Evolutionary conservation across 2,888 invertebrate species (phyloP).

Genomic region (Melanostoma scalare): DNA sequence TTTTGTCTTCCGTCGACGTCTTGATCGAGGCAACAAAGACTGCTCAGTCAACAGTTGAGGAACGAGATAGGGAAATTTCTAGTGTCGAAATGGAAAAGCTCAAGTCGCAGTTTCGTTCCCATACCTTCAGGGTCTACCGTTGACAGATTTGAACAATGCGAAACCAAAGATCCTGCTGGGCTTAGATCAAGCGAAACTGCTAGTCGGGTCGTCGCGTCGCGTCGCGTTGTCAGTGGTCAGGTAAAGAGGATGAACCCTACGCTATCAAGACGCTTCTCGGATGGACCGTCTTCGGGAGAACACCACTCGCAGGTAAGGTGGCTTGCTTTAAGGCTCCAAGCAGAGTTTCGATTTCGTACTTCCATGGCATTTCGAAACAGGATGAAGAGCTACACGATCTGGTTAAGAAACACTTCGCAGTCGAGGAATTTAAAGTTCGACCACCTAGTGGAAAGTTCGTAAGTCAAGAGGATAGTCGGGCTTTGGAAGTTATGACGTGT

Average conservation of each 20-base stretch:
- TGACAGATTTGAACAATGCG: background rate
- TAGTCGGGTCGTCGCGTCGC: background rate
- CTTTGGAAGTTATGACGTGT: conserved; percentile 11
- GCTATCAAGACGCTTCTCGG: conserved; percentile 36
- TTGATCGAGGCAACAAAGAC: background rate
- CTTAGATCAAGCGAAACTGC: conserved; percentile 35
- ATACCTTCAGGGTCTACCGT: conserved; percentile 7
- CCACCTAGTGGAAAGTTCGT: conserved; percentile 10
- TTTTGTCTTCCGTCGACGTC: background rate
- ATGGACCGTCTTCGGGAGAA: conserved; percentile 33
- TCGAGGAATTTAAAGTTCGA: conserved; percentile 15
- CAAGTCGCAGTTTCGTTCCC: background rate
- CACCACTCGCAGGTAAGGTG: background rate
- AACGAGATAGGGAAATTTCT: background rate
- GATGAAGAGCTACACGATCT: conserved; percentile 8
- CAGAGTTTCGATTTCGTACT: background rate
- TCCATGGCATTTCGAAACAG: conserved; percentile 14
- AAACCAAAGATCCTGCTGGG: conserved; percentile 23
- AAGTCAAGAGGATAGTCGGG: background rate
- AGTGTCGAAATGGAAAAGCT: background rate
- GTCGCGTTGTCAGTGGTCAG: background rate
- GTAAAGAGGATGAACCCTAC: conserved; percentile 11
- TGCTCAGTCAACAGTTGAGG: background rate
- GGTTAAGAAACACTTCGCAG: conserved; percentile 17
- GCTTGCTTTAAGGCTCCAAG: background rate